Evolutionary conservation across 2,113 vertebrate species (phyloP), one percentile per base, ranked within the genome.

Genomic region (Sinosuthora webbiana): DNA sequence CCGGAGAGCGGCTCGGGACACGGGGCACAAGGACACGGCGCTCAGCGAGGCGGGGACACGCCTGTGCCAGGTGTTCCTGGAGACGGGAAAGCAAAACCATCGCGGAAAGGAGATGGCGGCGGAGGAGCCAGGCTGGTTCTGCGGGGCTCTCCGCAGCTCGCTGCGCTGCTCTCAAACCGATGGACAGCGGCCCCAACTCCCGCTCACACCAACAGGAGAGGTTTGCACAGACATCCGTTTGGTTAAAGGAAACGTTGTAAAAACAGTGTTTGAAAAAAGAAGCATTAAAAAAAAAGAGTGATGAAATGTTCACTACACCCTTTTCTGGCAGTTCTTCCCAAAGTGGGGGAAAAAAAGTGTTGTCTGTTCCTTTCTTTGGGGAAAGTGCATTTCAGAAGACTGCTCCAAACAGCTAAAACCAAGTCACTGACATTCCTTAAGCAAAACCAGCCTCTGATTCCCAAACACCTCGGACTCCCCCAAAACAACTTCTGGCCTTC

Each of bases 261-360:
- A 94, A 94, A 79, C 21, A 56, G 83, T 19, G 81, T 53, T 91
- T 56, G 30, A 84, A 93, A 83, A 92, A 92, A 64, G 33, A 71
- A 75, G 59, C 39, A 5, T 79, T 65, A 76, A 55, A 75, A 64
- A 31, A 64, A 30, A 28, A 65, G 27, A 88, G 52, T 25, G 47
- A 59, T 13, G 16, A 41, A 82, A 63, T 20, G 74, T 33, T 87
- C 52, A 30, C 69, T 39, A 13, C 0, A 23, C 8, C 37, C 23
- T 18, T 53, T 35, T 42, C 63, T 11, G 50, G 39, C 15, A 27
- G 35, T 21, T 65, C 30, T 45, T 45, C 30, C 14, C 83, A 67
- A 79, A 60, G 31, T 23, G 20, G 11, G 37, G 37, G 37, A 4
- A 4, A 8, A 30, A 23, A 42, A 53, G 52, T 27, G 64, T 47